These are phyloP conservation scores for Cyclura pinguis DNA, from an alignment of 2,797 vertebrate species.

Conservation along the genomic window DNA sequence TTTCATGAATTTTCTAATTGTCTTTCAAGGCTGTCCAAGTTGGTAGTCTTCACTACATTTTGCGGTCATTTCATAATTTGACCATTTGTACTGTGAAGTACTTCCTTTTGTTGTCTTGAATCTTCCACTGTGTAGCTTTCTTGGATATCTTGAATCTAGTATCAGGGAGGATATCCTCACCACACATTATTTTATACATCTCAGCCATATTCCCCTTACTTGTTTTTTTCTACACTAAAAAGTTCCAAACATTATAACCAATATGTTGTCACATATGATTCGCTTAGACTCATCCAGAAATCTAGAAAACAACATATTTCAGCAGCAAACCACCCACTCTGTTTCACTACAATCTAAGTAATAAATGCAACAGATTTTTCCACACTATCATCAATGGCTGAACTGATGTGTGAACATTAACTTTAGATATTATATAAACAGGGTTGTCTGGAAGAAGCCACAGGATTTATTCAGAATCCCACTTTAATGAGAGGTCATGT, in stretches of 20 bases:
- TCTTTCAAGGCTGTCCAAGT: not conserved
- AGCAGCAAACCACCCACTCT: not conserved
- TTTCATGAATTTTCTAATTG: not conserved
- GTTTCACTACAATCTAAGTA: slow-evolving; percentile 21
- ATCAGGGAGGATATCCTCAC: not conserved
- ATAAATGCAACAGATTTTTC: slow-evolving; percentile 17
- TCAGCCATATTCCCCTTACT: not conserved
- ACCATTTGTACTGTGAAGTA: not conserved
- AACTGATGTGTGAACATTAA: slow-evolving; percentile 1
- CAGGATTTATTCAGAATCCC: too few species aligned
- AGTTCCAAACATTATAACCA: not conserved
- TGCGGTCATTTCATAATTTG: not conserved
- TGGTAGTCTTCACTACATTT: not conserved
- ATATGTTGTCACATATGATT: not conserved
- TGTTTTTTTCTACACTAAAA: not conserved
- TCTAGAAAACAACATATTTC: slow-evolving; percentile 14
- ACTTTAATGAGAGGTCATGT: not conserved
- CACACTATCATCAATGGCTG: not conserved
- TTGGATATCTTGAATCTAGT: not conserved
- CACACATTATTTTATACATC: not conserved
- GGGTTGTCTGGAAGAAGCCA: not conserved
- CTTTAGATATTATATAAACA: slow-evolving; percentile 3
- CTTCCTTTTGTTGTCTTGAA: not conserved
- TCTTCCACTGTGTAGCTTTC: not conserved
- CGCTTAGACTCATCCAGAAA: not conserved